A percentile compares a stretch with the other conserved stretches of the same genome.
Evolutionary conservation across 1,140 invertebrate species (phyloP).

Genomic region (Procambarus virginalis): DNA sequence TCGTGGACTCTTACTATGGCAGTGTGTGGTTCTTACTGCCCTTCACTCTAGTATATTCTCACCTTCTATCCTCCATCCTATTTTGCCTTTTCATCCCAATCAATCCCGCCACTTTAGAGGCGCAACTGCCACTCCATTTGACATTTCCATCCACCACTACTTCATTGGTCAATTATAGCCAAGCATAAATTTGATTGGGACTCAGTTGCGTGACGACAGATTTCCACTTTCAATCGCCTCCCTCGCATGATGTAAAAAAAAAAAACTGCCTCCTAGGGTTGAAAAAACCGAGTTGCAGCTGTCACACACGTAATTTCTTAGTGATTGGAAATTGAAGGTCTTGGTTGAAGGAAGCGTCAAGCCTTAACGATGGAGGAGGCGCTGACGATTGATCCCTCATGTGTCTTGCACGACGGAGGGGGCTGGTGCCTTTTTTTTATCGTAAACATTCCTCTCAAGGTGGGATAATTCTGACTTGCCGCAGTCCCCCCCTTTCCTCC

Average conservation of each 20-base stretch:
- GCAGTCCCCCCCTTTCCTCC: not conserved
- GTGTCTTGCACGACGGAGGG: not conserved
- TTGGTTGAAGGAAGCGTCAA: conserved; percentile 11
- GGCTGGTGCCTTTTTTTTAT: conserved; percentile 8
- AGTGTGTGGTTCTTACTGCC: no score
- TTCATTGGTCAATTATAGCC: not conserved
- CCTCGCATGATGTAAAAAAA: not conserved
- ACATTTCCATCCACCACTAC: not conserved
- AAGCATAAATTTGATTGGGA: not conserved
- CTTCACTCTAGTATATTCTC: no score
- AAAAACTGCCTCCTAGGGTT: not conserved
- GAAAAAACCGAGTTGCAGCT: not conserved
- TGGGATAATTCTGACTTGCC: not conserved
- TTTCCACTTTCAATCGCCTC: not conserved
- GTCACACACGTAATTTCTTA: conserved; percentile 8
- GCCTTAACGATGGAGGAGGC: not conserved
- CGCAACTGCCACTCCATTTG: not conserved
- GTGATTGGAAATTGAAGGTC: conserved; percentile 6
- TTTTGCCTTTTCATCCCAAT: not conserved
- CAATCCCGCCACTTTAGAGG: not conserved
- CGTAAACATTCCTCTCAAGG: not conserved
- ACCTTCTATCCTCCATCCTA: no score
- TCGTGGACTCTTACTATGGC: no score
- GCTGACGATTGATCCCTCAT: conserved; percentile 1
- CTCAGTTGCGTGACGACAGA: not conserved